These are phyloP conservation scores for Bufo gargarizans DNA, from an alignment of 2,113 vertebrate species.

Conservation along the genomic window DNA sequence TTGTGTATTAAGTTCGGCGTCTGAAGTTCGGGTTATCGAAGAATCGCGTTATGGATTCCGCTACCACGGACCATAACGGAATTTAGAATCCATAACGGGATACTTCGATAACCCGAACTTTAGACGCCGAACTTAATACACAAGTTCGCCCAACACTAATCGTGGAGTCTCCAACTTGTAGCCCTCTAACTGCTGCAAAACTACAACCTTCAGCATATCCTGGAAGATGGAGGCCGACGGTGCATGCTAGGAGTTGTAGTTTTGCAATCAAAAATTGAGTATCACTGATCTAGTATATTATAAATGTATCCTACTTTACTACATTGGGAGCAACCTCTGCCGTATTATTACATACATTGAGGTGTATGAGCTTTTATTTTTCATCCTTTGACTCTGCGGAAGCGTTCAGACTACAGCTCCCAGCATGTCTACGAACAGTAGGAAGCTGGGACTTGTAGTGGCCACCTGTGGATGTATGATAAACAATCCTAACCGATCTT, in stretches of 20 bases:
- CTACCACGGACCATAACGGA: no score
- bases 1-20: no score
- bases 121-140: no score
- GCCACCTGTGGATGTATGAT: neutral
- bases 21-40: no score
- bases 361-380: neutral
- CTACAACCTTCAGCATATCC: no score
- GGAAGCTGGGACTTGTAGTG: neutral
- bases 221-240: neutral
- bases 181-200: no score
- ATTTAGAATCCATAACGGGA: no score
- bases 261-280: neutral
- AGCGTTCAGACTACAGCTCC: neutral
- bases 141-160: no score
- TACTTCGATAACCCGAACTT: no score
- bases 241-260: neutral
- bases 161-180: no score
- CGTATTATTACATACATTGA: neutral
- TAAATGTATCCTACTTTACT: neutral
- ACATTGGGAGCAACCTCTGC: neutral
- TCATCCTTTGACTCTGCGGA: neutral
- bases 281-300: neutral
- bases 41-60: no score
- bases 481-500: neutral
- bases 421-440: neutral